Base-by-base conservation (phyloP, 2,888 invertebrate genomes). In the Agriotes lineatus region DNA sequence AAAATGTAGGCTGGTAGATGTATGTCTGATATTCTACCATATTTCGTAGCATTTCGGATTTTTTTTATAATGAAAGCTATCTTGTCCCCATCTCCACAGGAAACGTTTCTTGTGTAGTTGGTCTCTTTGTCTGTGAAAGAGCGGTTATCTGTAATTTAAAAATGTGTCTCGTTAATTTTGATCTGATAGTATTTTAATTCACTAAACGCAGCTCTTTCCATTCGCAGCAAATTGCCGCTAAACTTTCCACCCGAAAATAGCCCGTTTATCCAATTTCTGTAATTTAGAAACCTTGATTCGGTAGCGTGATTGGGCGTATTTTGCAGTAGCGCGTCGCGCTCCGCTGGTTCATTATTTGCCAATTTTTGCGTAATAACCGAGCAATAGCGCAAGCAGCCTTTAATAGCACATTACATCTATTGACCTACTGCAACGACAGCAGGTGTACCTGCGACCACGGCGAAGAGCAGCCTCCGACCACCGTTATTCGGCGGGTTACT, bases 401-500 rank as follows among this genome's bases (percentile, higher is more conserved):
- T 63, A 63, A 42, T 62, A 62, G 39, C 30, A 56, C 30, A 14
- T 19, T 52, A 35, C 42, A 33, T 56, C 35, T 56, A 56, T 39
- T 56, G 54, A 54, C 56, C 54, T 56, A 63, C 56, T 63, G 18
- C 33, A 56, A 42, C 45, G 42, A 56, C 44, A 56, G 10, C 44
- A 56, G 44, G 20, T 56, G 54, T 62, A 30, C 25, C 42, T 50
- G 52, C 42, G 10, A 56, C 30, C 56, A 54, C 37, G 56, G 18
- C n/a, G 16, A 52, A 45, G 5, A 48, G 22, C 33, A 30, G 52
- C 33, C 30, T 52, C 52, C 25, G 56, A 56, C 59, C 58, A 66
- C 69, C 69, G 69, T 69, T 69, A 69, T 59, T 58, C 37, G 56
- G 18, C 59, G 64, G 69, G 69, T 64, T 59, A 60, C 59, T 69